Base-by-base conservation (phyloP, 2,113 vertebrate species). In the Pipra filicauda region DNA sequence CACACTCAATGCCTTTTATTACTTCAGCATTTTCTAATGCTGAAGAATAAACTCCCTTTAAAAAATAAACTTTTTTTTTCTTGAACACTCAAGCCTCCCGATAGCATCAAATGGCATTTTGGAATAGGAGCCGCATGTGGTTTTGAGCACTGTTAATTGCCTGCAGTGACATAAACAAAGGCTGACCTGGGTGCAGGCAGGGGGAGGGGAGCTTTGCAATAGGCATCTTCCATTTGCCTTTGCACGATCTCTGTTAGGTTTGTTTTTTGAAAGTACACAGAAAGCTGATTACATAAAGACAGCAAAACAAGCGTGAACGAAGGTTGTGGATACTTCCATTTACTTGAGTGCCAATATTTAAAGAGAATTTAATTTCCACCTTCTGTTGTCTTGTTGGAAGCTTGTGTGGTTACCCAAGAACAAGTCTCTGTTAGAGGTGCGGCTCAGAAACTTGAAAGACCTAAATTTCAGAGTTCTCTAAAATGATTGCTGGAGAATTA, bases 61-160 rank as follows among this genome's bases (percentile, higher is more conserved):
- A 89, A 95, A 91, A 66, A 91, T 4, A 69, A 44, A 46, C 24
- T 0, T 23, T 80, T 61, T 76, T 85, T 78, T 84, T 33, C 48
- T 46, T 48, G 46, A 76, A 48, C 5, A 58, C 41, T 58, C 33
- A 89, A 64, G 33, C 13, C n/a, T 74, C 67, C 51, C 0, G 55
- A 93, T 88, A 91, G 17, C 71, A 95, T 94, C 81, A 85, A 80
- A 80, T 48, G 52, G 61, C 39, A 43, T 90, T 89, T 82, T 94
- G 88, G 94, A 90, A 75, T 12, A 84, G 66, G 23, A 94, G 77
- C 44, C 0, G 0, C n/a, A 16, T 41, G 78, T 82, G 93, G 82
- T 93, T 91, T 76, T 70, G 62, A 61, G 54, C 70, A 78, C 85
- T 88, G 88, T 85, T 94, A 95, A 91, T 85, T 94, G 88, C 74